Conservation (phyloP, 2,888 invertebrate species). For the Acrocyrtus sp. region DNA sequence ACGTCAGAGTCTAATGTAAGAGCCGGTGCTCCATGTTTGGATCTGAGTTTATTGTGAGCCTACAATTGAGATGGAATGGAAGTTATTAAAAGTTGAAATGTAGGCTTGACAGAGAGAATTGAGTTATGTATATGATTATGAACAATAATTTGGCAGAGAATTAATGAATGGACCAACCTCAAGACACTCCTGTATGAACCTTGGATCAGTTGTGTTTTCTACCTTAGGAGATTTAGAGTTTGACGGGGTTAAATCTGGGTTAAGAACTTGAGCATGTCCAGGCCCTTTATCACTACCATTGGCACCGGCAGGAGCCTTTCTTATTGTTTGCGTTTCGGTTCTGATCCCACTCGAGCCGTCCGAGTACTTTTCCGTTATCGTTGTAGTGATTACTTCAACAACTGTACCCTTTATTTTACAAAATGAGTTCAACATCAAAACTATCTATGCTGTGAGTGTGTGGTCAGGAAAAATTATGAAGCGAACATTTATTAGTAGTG, state of each 20-base stretch:
- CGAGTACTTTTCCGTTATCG: constrained; percentile 41
- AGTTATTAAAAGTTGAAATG: neutral
- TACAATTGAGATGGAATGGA: neutral
- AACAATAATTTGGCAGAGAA: neutral
- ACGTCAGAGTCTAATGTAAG: constrained; percentile 40
- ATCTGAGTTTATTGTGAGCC: constrained; percentile 52
- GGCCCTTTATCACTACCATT: neutral
- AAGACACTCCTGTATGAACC: constrained; percentile 41
- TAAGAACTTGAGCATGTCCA: neutral
- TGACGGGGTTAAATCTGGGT: constrained; percentile 26
- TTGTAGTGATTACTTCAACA: constrained; percentile 45
- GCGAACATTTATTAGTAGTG: neutral
- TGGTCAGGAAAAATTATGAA: too few relatives aligned
- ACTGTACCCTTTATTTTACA: constrained; percentile 42
- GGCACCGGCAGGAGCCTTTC: constrained; percentile 16
- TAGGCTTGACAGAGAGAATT: neutral
- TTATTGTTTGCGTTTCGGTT: constrained; percentile 45
- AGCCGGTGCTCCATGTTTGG: constrained; percentile 52
- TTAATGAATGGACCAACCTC: constrained; percentile 3
- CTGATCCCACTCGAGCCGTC: constrained; percentile 48
- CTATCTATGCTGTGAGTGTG: too few relatives aligned
- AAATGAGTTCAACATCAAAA: too few relatives aligned
- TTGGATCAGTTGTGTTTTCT: constrained; percentile 31
- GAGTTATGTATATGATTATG: neutral
- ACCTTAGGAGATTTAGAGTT: constrained; percentile 40